These are phyloP conservation scores for Acrobasis consociella DNA, from an alignment of 2,888 invertebrate species.

Conservation along the genomic window DNA sequence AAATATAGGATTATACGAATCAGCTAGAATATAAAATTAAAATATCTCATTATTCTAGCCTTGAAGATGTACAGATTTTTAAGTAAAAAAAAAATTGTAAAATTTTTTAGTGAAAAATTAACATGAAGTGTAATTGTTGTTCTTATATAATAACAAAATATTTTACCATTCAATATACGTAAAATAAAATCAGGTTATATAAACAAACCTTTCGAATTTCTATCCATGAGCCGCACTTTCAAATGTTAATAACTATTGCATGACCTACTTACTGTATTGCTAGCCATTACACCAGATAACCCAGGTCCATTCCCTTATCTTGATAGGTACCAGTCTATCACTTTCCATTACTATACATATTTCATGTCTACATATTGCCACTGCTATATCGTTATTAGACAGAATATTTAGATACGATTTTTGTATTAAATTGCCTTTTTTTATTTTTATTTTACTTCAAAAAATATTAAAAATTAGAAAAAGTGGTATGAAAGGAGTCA, in stretches of 20 bases:
- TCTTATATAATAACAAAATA: too few relatives aligned
- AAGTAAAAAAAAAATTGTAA: too few relatives aligned
- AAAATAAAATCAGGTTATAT: background rate
- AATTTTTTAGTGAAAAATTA: too few relatives aligned
- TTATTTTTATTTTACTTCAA: too few relatives aligned
- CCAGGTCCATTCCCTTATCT: conserved; percentile 2
- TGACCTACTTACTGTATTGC: conserved; percentile 2
- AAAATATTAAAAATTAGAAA: too few relatives aligned
- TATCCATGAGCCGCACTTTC: background rate
- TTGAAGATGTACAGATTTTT: too few relatives aligned
- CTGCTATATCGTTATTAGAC: conserved; percentile 16
- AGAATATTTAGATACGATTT: background rate
- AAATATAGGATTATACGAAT: too few relatives aligned
- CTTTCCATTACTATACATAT: background rate
- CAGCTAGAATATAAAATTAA: too few relatives aligned
- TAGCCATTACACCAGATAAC: background rate
- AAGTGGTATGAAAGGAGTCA: too few relatives aligned
- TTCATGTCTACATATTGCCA: conserved; percentile 1
- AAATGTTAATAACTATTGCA: background rate
- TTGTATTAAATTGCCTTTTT: too few relatives aligned
- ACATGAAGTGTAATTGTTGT: too few relatives aligned
- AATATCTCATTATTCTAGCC: too few relatives aligned
- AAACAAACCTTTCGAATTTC: background rate
- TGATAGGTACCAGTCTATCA: background rate
- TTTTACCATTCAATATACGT: background rate